phyloP scores from a whole-genome alignment of 2,888 invertebrate species.

The Drosophila buzzatii region DNA sequence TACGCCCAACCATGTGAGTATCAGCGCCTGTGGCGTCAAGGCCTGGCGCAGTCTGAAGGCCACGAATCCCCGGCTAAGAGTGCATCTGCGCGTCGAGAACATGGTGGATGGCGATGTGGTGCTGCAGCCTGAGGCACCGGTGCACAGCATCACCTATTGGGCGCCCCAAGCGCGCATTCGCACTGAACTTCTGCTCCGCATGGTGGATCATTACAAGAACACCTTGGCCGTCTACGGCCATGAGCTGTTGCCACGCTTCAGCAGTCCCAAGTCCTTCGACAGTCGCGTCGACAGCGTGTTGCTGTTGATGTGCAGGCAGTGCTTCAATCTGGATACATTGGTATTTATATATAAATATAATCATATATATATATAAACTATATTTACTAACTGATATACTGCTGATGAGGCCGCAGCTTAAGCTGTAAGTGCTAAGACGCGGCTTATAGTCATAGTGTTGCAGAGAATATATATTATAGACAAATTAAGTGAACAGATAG shows the following conservation, averaged over 20 bases:
- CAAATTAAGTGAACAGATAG: too few species aligned
- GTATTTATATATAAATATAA: slow-evolving; percentile 85
- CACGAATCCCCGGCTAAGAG: slow-evolving; percentile 88
- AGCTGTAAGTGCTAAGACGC: not conserved
- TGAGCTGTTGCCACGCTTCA: slow-evolving; percentile 88
- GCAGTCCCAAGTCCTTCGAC: slow-evolving; percentile 89
- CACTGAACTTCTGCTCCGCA: slow-evolving; percentile 86
- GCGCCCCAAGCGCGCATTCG: slow-evolving; percentile 87
- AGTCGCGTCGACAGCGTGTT: slow-evolving; percentile 90
- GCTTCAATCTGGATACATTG: slow-evolving; percentile 89
- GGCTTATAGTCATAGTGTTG: not conserved
- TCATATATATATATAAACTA: not conserved
- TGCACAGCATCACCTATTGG: slow-evolving; percentile 88
- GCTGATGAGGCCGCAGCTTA: not conserved
- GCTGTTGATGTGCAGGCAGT: slow-evolving; percentile 89
- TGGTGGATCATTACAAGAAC: slow-evolving; percentile 88
- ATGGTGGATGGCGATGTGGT: slow-evolving; percentile 87
- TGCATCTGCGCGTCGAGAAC: slow-evolving; percentile 90
- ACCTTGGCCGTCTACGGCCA: slow-evolving; percentile 89
- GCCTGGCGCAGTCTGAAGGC: slow-evolving; percentile 86
- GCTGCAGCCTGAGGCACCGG: slow-evolving; percentile 90
- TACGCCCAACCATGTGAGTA: slow-evolving; percentile 87
- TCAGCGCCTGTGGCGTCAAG: slow-evolving; percentile 86
- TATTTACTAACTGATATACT: not conserved
- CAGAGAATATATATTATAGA: too few species aligned